phyloP scores from a whole-genome alignment of 2,888 invertebrate genomes.

The Andrena haemorrhoa region DNA sequence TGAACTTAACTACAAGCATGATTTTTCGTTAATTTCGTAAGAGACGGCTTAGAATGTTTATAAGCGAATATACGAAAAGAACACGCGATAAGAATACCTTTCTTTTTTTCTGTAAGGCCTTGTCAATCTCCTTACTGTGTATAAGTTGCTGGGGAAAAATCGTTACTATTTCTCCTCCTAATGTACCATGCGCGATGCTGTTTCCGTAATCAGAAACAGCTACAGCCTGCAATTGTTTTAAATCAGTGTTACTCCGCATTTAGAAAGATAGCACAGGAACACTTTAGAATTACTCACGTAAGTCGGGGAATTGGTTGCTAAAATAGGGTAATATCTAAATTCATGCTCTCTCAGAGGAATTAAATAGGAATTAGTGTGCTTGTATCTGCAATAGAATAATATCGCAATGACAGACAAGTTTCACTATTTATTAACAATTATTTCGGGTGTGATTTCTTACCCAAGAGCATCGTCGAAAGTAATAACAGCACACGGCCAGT shows the following conservation, averaged over 20 bases:
- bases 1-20: conserved; percentile 73
- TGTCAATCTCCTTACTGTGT: conserved; percentile 79
- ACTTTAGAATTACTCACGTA: conserved; percentile 75
- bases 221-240: conserved; percentile 74
- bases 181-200: conserved; percentile 85
- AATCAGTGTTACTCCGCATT: not conserved
- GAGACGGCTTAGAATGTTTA: not conserved
- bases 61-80: not conserved
- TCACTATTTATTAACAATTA: not conserved
- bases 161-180: conserved; percentile 86
- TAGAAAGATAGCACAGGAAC: not conserved
- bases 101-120: conserved; percentile 74
- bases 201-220: conserved; percentile 86
- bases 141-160: conserved; percentile 85
- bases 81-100: conserved; percentile 69
- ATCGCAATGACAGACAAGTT: conserved; percentile 18
- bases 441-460: conserved; percentile 74
- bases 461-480: conserved; percentile 84
- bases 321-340: conserved; percentile 79
- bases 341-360: conserved; percentile 82
- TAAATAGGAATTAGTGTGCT: conserved; percentile 80
- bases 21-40: not conserved
- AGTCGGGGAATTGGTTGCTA: conserved; percentile 84
- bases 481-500: conserved; percentile 86
- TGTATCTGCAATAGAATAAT: conserved; percentile 74